A percentile compares a stretch with the other conserved stretches of the same genome.
These are phyloP conservation scores for Platycnemis pennipes DNA, from an alignment of 2,888 invertebrate species.

Conservation along the genomic window DNA sequence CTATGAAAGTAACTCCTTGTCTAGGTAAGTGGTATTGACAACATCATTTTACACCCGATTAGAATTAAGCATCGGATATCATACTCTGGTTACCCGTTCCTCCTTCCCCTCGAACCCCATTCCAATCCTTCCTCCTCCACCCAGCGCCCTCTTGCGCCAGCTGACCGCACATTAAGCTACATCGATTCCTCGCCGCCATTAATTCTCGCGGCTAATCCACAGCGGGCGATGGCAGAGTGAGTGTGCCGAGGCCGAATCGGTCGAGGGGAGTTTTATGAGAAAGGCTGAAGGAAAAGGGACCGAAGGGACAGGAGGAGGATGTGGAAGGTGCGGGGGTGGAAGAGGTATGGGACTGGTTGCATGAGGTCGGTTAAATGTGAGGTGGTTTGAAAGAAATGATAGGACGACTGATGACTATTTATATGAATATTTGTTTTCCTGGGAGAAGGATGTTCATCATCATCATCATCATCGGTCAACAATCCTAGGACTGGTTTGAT, in stretches of 20 bases:
- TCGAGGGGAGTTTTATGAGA: background rate
- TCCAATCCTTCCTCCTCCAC: background rate
- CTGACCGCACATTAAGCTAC: background rate
- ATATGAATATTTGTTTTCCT: too few relatives aligned
- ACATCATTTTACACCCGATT: background rate
- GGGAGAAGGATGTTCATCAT: too few relatives aligned
- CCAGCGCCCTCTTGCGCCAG: background rate
- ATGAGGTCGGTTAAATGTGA: too few relatives aligned
- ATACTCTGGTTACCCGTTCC: background rate
- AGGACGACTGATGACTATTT: too few relatives aligned
- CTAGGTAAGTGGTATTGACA: background rate
- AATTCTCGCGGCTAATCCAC: constrained; percentile 43
- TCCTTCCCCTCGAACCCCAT: background rate
- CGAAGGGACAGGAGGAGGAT: background rate
- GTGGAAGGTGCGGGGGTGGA: background rate
- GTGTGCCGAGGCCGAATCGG: background rate
- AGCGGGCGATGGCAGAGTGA: background rate
- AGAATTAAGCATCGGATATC: background rate
- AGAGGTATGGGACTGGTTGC: too few relatives aligned
- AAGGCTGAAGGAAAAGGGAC: too few relatives aligned
- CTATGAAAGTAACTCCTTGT: too few relatives aligned
- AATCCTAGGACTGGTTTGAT: too few relatives aligned
- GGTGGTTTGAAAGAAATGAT: too few relatives aligned
- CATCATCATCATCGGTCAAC: too few relatives aligned
- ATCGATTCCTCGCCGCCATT: constrained; percentile 49